phyloP scores from a whole-genome alignment of 1,140 invertebrate species.

The Anastrepha obliqua region DNA sequence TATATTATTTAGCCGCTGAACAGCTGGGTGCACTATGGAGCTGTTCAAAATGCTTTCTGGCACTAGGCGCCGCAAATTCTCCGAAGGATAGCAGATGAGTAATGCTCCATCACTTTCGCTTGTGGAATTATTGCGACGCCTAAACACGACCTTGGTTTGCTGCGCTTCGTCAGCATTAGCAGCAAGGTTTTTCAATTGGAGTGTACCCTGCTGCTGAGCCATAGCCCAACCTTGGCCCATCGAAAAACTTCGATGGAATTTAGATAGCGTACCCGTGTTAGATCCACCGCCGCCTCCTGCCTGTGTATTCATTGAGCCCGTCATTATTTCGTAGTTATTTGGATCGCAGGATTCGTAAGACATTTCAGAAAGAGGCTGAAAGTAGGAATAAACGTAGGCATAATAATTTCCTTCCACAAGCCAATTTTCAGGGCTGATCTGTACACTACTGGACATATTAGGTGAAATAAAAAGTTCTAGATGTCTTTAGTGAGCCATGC shows the following conservation, averaged over 20 bases:
- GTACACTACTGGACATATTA: too few species aligned
- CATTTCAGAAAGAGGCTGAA: slow-evolving; percentile 70
- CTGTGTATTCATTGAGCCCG: slow-evolving; percentile 59
- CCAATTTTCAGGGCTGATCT: too few species aligned
- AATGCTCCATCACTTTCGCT: slow-evolving; percentile 79
- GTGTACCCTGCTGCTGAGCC: slow-evolving; percentile 60
- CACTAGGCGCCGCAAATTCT: slow-evolving; percentile 83
- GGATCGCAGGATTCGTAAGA: slow-evolving; percentile 72
- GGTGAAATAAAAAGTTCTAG: too few species aligned
- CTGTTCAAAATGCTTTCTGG: slow-evolving; percentile 73
- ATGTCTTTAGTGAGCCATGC: too few species aligned
- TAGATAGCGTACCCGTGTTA: slow-evolving; percentile 62
- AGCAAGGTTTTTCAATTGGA: background rate
- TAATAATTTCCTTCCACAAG: background rate
- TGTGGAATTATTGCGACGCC: slow-evolving; percentile 70
- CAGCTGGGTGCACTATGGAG: slow-evolving; percentile 60
- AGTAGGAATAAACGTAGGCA: background rate
- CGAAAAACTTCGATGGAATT: slow-evolving; percentile 73
- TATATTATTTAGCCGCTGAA: slow-evolving; percentile 49
- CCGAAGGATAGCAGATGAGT: slow-evolving; percentile 87
- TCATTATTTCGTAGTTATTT: slow-evolving; percentile 68
- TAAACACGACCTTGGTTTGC: slow-evolving; percentile 69
- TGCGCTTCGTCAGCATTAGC: slow-evolving; percentile 54
- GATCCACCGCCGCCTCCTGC: slow-evolving; percentile 2
- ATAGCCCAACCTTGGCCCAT: slow-evolving; percentile 73